These are phyloP conservation scores for Aromia moschata DNA, from an alignment of 2,888 invertebrate genomes.

Conservation along the genomic window DNA sequence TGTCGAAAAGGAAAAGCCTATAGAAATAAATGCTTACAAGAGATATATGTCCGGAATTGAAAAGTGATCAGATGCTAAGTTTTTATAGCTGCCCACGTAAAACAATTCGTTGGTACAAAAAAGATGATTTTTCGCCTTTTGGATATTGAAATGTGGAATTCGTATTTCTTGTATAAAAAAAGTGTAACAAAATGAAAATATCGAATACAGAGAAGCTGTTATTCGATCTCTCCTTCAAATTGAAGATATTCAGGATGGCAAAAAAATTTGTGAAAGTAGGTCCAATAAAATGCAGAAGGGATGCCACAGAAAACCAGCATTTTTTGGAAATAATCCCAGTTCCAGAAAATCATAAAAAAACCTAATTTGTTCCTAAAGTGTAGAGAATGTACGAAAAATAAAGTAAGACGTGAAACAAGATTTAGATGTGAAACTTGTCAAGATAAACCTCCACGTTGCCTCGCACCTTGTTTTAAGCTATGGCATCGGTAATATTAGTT, in stretches of 20 bases:
- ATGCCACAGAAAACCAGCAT: neutral
- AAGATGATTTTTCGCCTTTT: slow-evolving; percentile 24
- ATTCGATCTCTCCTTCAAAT: neutral
- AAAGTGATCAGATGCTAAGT: slow-evolving; percentile 2
- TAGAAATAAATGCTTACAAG: too few relatives aligned
- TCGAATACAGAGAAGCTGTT: neutral
- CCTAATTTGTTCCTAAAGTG: neutral
- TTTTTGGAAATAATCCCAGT: neutral
- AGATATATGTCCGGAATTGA: slow-evolving; percentile 6
- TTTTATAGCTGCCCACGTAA: slow-evolving; percentile 29
- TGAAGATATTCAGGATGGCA: neutral
- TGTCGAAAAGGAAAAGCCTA: too few relatives aligned
- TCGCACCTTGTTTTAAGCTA: neutral
- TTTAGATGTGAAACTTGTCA: slow-evolving; percentile 4
- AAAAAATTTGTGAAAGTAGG: neutral
- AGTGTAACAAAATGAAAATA: slow-evolving; percentile 14
- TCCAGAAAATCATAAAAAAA: slow-evolving; percentile 2
- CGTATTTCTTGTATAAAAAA: slow-evolving; percentile 24
- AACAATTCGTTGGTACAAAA: slow-evolving; percentile 28
- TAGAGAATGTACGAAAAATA: neutral
- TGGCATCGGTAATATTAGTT: neutral
- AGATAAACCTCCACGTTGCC: neutral
- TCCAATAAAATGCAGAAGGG: neutral
- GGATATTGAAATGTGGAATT: slow-evolving; percentile 28
- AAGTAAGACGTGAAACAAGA: slow-evolving; percentile 1